Base-by-base conservation (phyloP, 2,113 vertebrate genomes). In the Oreotrochilus melanogaster region DNA sequence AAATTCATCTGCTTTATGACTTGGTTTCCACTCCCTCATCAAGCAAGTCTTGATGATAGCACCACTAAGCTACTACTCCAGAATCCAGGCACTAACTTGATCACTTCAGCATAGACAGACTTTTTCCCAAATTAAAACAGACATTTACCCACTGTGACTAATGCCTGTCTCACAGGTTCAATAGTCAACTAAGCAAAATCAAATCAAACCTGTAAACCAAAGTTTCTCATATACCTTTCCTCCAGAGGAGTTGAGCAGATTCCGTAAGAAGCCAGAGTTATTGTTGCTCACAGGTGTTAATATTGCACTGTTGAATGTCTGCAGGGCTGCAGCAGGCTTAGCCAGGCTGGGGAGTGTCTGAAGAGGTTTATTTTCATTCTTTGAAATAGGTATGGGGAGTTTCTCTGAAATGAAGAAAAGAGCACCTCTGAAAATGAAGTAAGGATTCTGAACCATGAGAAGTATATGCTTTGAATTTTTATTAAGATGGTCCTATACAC, bases 271-370 rank as follows among this genome's bases (percentile, higher is more conserved):
- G 17, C 98, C 98, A 0, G 98, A 97, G 89, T 94, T 98, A 11
- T 98, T 98, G 97, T 98, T 98, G 96, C 98, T 98, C 75, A 98
- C 98, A 10, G 98, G 98, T 16, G 97, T 97, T 50, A 98, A 61
- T 88, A 98, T 98, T 62, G 98, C 97, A 93, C 97, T 98, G 93
- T 98, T 98, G 83, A 98, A 98, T 3, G 98, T 98, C 73, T 98
- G 98, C 51, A 98, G 97, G 61, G 97, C 96, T 31, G 98, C 85
- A 64, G 87, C 50, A n/a, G 98, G 96, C 78, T 98, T 98, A 18
- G 92, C 96, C 76, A 98, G 95, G 45, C 89, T 88, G 4, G 98
- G 98, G 19, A 98, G 96, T 25, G 98, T 93, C 33, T 98, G 97
- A 48, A 98, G 97, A 92, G 98, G 97, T 92, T 98, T 98, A 31